These are phyloP conservation scores for Lysandra bellargus DNA, from an alignment of 2,888 invertebrate genomes.

Conservation along the genomic window DNA sequence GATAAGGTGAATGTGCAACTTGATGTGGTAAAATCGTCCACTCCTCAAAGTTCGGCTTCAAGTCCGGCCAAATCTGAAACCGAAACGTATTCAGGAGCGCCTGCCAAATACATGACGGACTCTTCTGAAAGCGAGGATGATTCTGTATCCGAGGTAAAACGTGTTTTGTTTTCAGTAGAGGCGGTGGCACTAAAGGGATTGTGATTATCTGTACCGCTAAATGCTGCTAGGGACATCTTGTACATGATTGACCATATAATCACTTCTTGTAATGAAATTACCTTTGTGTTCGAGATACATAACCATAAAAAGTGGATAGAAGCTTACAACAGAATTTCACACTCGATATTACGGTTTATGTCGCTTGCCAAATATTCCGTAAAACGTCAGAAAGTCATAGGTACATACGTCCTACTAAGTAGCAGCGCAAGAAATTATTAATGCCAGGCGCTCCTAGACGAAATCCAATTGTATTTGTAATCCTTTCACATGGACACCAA, in stretches of 20 bases:
- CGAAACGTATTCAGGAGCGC: conserved; percentile 91
- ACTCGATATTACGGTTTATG: conserved; percentile 67
- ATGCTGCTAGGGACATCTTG: conserved; percentile 86
- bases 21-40: conserved; percentile 86
- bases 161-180: conserved; percentile 79
- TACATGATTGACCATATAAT: conserved; percentile 69
- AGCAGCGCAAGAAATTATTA: conserved; percentile 77
- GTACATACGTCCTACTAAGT: conserved; percentile 77
- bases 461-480: conserved; percentile 68
- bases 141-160: conserved; percentile 96
- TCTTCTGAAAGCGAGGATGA: conserved; percentile 98
- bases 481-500: conserved; percentile 57
- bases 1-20: conserved; percentile 88
- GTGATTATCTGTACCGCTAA: conserved; percentile 81
- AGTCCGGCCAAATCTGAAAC: conserved; percentile 92
- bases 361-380: conserved; percentile 80
- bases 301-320: conserved; percentile 57
- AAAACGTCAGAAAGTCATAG: conserved; percentile 80
- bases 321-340: conserved; percentile 59
- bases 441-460: conserved; percentile 68
- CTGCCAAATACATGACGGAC: conserved; percentile 94
- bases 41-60: conserved; percentile 91
- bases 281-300: conserved; percentile 52
- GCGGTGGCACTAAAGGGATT: conserved; percentile 77
- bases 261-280: conserved; percentile 58